Evolutionary conservation across 1,140 invertebrate genomes (phyloP), one percentile per base, ranked within the genome.

Genomic region (Megalopta genalis): DNA sequence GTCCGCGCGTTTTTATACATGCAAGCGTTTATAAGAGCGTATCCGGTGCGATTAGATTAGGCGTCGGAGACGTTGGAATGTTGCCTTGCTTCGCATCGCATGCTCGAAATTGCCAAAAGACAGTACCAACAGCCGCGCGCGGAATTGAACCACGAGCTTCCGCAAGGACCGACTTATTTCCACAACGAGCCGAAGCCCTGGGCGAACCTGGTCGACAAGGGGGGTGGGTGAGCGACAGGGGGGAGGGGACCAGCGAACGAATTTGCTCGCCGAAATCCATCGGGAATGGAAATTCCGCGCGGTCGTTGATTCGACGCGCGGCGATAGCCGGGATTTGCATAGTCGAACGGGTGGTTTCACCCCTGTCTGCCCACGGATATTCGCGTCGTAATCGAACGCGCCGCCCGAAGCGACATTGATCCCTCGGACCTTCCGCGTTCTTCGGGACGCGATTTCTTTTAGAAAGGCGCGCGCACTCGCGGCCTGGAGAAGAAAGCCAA

Each of bases 341-440:
- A 42, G 42, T 42, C 32, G 52, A 59, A 69, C 12, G 54, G 39
- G 32, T 16, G 16, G 25, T 42, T 59, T 25, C 68, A 60, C 37
- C n/a, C 37, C 21, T 18, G 18, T 37, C 25, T 16, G 8, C 25
- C 0, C 37, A 8, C 32, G 32, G 39, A 27, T 25, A 23, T 42
- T 23, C 32, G 27, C 54, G 16, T 9, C 12, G 21, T 60, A 39
- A 46, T 66, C 23, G 23, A 37, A 23, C 25, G 14, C n/a, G 42
- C 18, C 27, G 60, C 60, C n/a, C 60, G 12, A 46, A 46, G 60
- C 60, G 18, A 37, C 60, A 63, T 63, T 37, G 21, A 46, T 54
- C 6, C n/a, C 16, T 8, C 49, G 21, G 10, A 2, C 46, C 39
- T 80, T 84, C 81, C 81, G 83, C 81, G 32, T 85, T 83, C 72